phyloP scores from a whole-genome alignment of 2,888 invertebrate species.

The Acleris cristana region DNA sequence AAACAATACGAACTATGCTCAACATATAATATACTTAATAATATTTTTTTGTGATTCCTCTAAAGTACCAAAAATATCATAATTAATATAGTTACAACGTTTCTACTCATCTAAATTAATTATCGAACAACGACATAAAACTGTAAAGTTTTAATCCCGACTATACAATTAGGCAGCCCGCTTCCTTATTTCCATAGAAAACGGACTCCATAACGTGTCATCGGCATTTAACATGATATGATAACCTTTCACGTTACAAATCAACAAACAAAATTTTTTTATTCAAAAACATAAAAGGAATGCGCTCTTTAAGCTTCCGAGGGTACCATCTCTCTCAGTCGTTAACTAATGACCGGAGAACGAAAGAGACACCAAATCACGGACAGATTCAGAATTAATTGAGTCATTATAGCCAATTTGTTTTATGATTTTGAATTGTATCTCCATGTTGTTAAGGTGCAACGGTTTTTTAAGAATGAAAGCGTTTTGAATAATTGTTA shows the following conservation, averaged over 20 bases:
- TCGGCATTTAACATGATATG: no score
- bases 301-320: conserved; percentile 34
- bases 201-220: no score
- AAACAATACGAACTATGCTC: no score
- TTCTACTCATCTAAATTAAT: neutral
- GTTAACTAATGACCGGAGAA: conserved; percentile 1
- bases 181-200: no score
- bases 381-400: conserved; percentile 41
- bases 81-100: neutral
- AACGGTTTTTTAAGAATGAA: neutral
- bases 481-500: conserved; percentile 26
- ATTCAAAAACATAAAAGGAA: conserved; percentile 31
- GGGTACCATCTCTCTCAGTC: conserved; percentile 33
- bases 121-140: neutral
- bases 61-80: no score
- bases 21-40: no score
- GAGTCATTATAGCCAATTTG: conserved; percentile 27
- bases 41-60: no score
- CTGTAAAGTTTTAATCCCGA: neutral
- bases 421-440: conserved; percentile 21
- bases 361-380: conserved; percentile 29
- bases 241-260: conserved; percentile 10
- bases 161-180: no score
- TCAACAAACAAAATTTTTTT: conserved; percentile 25
- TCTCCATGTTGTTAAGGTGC: conserved; percentile 8